These are phyloP conservation scores for Brachionus asplanchnoidis DNA, from an alignment of 1,140 invertebrate species.

Conservation along the genomic window DNA sequence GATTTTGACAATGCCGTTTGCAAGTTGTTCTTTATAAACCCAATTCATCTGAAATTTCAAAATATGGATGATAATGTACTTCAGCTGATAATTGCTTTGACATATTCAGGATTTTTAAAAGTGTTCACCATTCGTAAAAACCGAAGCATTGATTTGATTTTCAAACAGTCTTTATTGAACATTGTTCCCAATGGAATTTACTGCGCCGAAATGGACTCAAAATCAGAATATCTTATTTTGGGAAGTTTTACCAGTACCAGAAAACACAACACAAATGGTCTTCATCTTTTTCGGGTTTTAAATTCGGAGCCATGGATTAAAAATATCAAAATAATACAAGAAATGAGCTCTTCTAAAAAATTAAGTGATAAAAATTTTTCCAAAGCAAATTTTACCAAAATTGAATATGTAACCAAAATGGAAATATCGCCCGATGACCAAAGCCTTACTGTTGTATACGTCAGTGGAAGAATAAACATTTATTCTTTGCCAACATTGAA, in stretches of 20 bases:
- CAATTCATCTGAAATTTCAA: neutral
- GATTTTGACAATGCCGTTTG: neutral
- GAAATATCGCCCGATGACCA: constrained; percentile 23
- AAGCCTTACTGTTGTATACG: constrained; percentile 45
- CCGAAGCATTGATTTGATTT: neutral
- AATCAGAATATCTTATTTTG: constrained; percentile 30
- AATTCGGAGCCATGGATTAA: constrained; percentile 36
- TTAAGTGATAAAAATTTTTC: constrained; percentile 21
- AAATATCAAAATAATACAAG: constrained; percentile 2
- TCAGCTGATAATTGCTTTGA: neutral
- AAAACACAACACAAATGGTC: constrained; percentile 15
- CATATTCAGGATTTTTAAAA: constrained; percentile 26
- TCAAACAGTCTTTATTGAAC: neutral
- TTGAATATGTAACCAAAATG: constrained; percentile 16
- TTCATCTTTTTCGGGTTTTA: neutral
- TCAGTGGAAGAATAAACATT: constrained; percentile 20
- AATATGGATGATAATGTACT: neutral
- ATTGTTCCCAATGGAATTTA: constrained; percentile 26
- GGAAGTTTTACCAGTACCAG: neutral
- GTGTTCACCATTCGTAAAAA: neutral
- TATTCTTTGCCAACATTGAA: constrained; percentile 10
- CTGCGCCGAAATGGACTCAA: constrained; percentile 16
- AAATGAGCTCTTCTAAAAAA: neutral
- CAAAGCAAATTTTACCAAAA: constrained; percentile 27
- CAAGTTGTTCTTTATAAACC: neutral